Evolutionary conservation across 2,113 vertebrate species (phyloP).

Genomic region (Procapra przewalskii): DNA sequence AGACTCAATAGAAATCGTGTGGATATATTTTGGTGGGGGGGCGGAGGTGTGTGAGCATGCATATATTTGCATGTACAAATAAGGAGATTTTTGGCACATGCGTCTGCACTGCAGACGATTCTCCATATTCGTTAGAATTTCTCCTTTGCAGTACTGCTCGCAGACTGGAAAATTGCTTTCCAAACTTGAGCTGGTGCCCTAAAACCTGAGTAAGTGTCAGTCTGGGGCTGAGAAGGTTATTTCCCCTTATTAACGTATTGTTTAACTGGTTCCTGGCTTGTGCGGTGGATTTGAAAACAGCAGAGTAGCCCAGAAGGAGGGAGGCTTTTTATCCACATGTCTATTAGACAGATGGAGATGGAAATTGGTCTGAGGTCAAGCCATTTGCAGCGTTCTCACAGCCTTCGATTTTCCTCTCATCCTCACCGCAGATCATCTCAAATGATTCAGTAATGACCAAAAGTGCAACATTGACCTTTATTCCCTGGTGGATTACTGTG

Average conservation of each 20-base stretch:
- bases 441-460: constrained; percentile 85
- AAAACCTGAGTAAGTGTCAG: not conserved
- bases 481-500: constrained; percentile 80
- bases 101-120: constrained; percentile 45
- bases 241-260: constrained; percentile 68
- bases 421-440: constrained; percentile 80
- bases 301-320: constrained; percentile 62
- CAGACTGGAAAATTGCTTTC: constrained; percentile 44
- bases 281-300: constrained; percentile 65
- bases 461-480: constrained; percentile 84
- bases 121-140: not conserved
- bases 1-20: not conserved
- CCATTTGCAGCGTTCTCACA: constrained; percentile 81
- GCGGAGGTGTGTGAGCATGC: constrained; percentile 19
- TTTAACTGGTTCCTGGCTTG: constrained; percentile 75
- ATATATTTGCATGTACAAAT: constrained; percentile 55
- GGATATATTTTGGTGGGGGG: not conserved
- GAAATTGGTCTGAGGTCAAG: constrained; percentile 84
- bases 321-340: constrained; percentile 71
- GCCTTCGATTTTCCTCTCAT: constrained; percentile 82
- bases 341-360: constrained; percentile 81
- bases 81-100: constrained; percentile 50
- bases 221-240: constrained; percentile 43
- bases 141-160: constrained; percentile 14
- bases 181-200: constrained; percentile 41